Percentiles rank a stretch among this genome's conserved stretches.
These are phyloP conservation scores for Cantharis rustica DNA, from an alignment of 2,888 invertebrate genomes.

Conservation along the genomic window DNA sequence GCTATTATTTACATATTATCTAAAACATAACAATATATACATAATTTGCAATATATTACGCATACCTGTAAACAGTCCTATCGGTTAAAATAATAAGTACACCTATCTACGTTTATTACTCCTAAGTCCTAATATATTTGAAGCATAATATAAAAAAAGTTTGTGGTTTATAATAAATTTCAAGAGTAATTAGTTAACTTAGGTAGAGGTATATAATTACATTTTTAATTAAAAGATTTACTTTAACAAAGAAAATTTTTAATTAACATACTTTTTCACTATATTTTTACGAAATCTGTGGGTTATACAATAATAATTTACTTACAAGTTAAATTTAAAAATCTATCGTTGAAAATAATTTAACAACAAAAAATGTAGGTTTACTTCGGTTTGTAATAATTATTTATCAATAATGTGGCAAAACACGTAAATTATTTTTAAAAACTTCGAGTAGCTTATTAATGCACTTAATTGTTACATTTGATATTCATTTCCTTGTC, in stretches of 20 bases:
- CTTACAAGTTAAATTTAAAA: background rate
- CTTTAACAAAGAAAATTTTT: constrained; percentile 5
- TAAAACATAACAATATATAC: too few relatives aligned
- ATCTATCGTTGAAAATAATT: background rate
- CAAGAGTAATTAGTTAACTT: background rate
- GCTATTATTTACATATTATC: too few relatives aligned
- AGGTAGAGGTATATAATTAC: background rate
- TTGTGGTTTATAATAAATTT: background rate
- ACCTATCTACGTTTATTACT: background rate
- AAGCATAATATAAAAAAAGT: background rate
- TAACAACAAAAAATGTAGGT: background rate
- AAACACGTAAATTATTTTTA: background rate
- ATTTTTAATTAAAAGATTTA: constrained; percentile 5
- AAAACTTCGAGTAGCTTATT: background rate
- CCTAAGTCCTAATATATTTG: too few relatives aligned
- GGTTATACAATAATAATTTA: background rate
- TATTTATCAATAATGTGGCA: background rate
- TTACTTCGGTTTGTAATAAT: background rate
- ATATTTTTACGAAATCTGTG: background rate
- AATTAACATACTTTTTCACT: constrained; percentile 1
- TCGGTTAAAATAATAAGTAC: background rate
- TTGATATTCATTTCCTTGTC: background rate
- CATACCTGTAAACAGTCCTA: too few relatives aligned
- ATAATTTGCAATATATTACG: too few relatives aligned
- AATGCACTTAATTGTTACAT: background rate